These are phyloP conservation scores for Clusia tigrina DNA, from an alignment of 2,888 invertebrate genomes.

Conservation along the genomic window DNA sequence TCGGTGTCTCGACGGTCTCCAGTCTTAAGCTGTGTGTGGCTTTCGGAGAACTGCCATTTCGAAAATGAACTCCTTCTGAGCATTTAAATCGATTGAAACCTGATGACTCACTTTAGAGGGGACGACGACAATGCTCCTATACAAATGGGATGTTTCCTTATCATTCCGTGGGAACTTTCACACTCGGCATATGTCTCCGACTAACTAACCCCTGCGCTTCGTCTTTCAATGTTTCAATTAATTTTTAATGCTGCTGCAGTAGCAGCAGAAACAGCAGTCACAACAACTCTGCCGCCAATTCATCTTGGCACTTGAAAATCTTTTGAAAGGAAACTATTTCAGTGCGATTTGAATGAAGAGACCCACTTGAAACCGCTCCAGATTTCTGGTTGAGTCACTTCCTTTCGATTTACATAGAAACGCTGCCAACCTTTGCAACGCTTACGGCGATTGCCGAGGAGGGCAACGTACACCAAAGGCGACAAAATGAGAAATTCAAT, in stretches of 20 bases:
- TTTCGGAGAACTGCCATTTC: neutral
- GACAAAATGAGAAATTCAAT: slow-evolving; percentile 9
- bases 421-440: neutral
- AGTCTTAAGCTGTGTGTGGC: neutral
- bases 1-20: neutral
- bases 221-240: slow-evolving; percentile 41
- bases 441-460: neutral
- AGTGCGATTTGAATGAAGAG: slow-evolving; percentile 33
- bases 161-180: slow-evolving; percentile 51
- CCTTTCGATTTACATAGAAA: too few relatives aligned
- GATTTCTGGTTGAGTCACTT: slow-evolving; percentile 51
- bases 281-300: neutral
- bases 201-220: slow-evolving; percentile 47
- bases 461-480: neutral
- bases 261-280: too few relatives aligned
- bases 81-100: neutral
- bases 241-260: slow-evolving; percentile 29
- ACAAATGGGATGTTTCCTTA: slow-evolving; percentile 25
- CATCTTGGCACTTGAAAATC: neutral
- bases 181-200: slow-evolving; percentile 44
- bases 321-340: slow-evolving; percentile 9
- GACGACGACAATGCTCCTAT: neutral
- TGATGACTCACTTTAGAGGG: neutral
- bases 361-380: slow-evolving; percentile 41
- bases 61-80: neutral